Percentiles rank a stretch among this genome's conserved stretches.
Evolutionary conservation across 2,113 vertebrate genomes (phyloP).

Genomic region (Phrynosoma platyrhinos): DNA sequence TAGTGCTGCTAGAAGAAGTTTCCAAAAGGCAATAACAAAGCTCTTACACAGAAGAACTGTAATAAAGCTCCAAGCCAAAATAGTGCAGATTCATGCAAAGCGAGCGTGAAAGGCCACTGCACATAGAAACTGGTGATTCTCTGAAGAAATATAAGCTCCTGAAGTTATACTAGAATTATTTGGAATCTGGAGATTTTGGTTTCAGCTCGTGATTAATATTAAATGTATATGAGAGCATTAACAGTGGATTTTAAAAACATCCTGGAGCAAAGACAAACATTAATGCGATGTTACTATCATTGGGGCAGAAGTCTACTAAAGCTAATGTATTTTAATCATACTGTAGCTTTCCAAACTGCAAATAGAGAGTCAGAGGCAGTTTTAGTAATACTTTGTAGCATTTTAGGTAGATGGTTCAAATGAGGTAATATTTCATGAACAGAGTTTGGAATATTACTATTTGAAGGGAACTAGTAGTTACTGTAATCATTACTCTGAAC

Average conservation of each 20-base stretch:
- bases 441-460: too few species aligned
- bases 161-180: not conserved
- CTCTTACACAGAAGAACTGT: not conserved
- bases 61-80: not conserved
- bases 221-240: slow-evolving; percentile 40
- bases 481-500: too few species aligned
- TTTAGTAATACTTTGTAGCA: not conserved
- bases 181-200: not conserved
- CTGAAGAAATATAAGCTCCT: not conserved
- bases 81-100: not conserved
- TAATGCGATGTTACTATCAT: not conserved
- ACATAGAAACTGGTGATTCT: not conserved
- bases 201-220: slow-evolving; percentile 39
- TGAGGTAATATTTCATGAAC: too few species aligned
- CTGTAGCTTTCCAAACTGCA: not conserved
- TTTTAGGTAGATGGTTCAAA: too few species aligned
- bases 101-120: not conserved
- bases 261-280: slow-evolving; percentile 2
- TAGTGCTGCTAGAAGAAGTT: slow-evolving; percentile 2
- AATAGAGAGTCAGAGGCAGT: not conserved
- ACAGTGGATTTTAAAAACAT: not conserved
- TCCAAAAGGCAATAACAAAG: not conserved
- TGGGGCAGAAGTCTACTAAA: not conserved
- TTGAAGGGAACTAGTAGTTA: too few species aligned
- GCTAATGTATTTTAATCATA: not conserved